Base-by-base conservation (phyloP, 2,797 vertebrate species). In the Eulemur albifrons region DNA sequence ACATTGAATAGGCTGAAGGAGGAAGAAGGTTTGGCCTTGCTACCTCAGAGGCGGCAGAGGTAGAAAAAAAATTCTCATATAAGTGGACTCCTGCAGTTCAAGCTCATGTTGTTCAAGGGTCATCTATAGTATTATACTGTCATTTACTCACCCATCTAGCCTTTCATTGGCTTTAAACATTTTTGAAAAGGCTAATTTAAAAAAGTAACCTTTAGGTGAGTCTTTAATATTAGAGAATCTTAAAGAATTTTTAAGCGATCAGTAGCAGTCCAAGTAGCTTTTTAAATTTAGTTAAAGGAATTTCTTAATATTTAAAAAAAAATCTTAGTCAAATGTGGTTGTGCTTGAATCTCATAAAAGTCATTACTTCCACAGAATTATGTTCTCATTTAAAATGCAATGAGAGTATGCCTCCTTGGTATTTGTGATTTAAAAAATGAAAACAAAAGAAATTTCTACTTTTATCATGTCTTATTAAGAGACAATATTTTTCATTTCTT, bases 351-450 rank as follows among this genome's bases (percentile, higher is more conserved):
- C 4, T 50, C 27, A 79, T 17, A 59, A 57, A 86, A 92, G 3
- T 52, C 9, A 45, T 12, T 76, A 35, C 8, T 15, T 82, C 20
- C 7, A 21, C 15, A 54, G 20, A 54, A 77, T 54, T 85, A 9
- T 73, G 3, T 70, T 88, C 30, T 57, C 75, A 76, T 40, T 80
- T 80, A 87, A 15, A 89, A 80, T 61, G 3, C 35, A 77, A n/a
- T 73, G 35, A 75, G 14, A 85, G 38, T 54, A 61, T 80, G 23
- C 7, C 7, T 93, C 30, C 8, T 77, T 73, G n/a, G 12, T 76
- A 59, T 82, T 85, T 63, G 13, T 5, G 13, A 20, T 75, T 86
- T 69, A 45, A 35, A 70, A 17, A 45, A 2, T 20, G 40, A 4
- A 57, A 57, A 25, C 54, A 65, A 48, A 92, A 3, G n/a, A n/a